phyloP scores from a whole-genome alignment of 2,113 vertebrate genomes.

The Chaetodon trifascialis region DNA sequence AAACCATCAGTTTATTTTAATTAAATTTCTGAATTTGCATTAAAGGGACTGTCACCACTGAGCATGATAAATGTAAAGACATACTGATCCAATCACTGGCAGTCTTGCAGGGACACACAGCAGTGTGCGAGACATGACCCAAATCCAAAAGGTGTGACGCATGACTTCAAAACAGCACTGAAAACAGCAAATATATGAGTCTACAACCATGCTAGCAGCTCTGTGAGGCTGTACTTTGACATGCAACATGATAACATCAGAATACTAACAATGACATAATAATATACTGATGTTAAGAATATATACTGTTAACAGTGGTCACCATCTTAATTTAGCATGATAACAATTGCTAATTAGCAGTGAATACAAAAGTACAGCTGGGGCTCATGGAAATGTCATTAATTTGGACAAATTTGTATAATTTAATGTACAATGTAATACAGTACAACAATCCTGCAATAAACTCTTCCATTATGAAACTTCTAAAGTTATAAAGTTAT shows the following conservation, averaged over 20 bases:
- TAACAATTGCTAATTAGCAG: neutral
- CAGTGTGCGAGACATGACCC: too few species aligned
- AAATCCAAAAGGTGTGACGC: neutral
- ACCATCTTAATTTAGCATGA: neutral
- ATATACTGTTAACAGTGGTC: neutral
- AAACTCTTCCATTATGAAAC: too few species aligned
- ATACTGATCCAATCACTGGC: conserved; percentile 36
- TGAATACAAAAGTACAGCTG: neutral
- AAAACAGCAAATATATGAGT: neutral
- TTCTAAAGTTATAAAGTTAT: too few species aligned
- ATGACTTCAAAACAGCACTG: neutral
- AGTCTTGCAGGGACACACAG: conserved; percentile 7
- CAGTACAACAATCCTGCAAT: too few species aligned
- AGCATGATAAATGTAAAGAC: conserved; percentile 65
- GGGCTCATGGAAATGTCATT: too few species aligned
- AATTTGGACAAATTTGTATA: neutral
- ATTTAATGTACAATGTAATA: too few species aligned
- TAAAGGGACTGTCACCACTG: conserved; percentile 60
- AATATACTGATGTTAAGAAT: neutral
- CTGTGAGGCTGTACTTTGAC: neutral
- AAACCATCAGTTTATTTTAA: conserved; percentile 68
- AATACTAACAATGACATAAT: neutral
- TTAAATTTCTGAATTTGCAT: conserved; percentile 70
- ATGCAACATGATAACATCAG: neutral
- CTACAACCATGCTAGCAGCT: neutral